Conservation (phyloP, 2,888 invertebrate genomes). For the Tiphia femorata region DNA sequence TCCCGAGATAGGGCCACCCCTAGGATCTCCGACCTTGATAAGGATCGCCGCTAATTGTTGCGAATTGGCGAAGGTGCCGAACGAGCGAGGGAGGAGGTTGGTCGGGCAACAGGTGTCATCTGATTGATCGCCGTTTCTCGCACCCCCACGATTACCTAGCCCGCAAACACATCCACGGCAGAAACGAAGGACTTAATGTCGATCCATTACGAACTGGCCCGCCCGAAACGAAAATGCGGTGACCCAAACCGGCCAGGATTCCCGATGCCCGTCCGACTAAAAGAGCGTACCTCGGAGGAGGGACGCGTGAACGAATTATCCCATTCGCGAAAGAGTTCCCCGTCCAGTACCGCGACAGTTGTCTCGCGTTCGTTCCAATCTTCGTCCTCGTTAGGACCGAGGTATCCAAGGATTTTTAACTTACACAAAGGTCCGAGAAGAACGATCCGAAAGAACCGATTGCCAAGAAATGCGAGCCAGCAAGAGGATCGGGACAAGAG, state of each 20-base stretch:
- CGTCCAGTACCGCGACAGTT: too few species aligned
- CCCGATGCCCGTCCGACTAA: too few species aligned
- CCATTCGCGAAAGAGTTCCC: too few species aligned
- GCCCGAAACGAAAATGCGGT: conserved; percentile 33
- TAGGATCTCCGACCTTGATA: conserved; percentile 57
- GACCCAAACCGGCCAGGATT: too few species aligned
- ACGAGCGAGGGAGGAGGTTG: conserved; percentile 62
- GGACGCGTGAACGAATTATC: too few species aligned
- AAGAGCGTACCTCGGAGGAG: too few species aligned
- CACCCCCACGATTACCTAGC: conserved; percentile 63
- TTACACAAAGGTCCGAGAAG: too few species aligned
- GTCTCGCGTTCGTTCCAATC: too few species aligned
- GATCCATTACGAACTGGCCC: conserved; percentile 56
- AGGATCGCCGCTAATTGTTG: conserved; percentile 67
- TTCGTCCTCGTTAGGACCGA: too few species aligned
- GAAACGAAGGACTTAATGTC: conserved; percentile 60
- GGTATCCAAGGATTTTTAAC: too few species aligned
- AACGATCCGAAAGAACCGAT: too few species aligned
- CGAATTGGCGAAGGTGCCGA: conserved; percentile 65
- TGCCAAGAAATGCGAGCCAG: not conserved
- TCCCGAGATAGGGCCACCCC: conserved; percentile 32
- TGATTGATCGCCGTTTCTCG: conserved; percentile 67
- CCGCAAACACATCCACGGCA: conserved; percentile 62
- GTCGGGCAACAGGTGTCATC: conserved; percentile 68
- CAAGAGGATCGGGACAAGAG: not conserved